Conservation (phyloP, 1,140 invertebrate genomes). For the Matsumurasca onukii region DNA sequence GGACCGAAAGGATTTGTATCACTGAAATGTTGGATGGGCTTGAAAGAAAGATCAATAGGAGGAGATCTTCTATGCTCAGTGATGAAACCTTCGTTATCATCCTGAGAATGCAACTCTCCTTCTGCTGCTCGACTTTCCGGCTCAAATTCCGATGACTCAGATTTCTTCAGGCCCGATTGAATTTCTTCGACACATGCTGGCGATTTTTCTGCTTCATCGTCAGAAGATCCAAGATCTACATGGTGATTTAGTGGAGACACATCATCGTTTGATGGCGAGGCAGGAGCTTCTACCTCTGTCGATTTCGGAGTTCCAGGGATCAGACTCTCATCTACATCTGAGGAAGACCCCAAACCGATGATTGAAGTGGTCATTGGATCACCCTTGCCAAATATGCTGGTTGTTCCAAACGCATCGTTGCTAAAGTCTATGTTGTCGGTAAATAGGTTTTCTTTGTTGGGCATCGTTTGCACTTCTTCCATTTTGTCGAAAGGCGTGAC, state of each 20-base stretch:
- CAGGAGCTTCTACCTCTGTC: constrained; percentile 20
- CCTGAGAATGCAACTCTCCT: background rate
- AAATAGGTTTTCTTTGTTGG: constrained; percentile 4
- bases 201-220: constrained; percentile 21
- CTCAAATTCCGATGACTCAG: constrained; percentile 32
- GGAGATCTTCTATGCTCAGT: constrained; percentile 15
- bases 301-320: constrained; percentile 13
- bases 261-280: constrained; percentile 7
- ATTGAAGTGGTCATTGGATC: constrained; percentile 15
- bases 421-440: background rate
- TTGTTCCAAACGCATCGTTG: constrained; percentile 7
- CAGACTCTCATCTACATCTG: background rate
- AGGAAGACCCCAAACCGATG: background rate
- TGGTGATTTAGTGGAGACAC: background rate
- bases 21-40: constrained; percentile 10
- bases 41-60: constrained; percentile 3
- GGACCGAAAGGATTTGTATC: constrained; percentile 22
- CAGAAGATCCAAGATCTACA: constrained; percentile 8
- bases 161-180: constrained; percentile 11
- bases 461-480: background rate
- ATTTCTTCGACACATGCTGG: constrained; percentile 22
- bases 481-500: constrained; percentile 29
- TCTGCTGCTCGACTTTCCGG: constrained; percentile 29
- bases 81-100: constrained; percentile 18
- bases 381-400: constrained; percentile 1